phyloP scores from a whole-genome alignment of 2,797 vertebrate species.

The Hypotaenidia okinawae region DNA sequence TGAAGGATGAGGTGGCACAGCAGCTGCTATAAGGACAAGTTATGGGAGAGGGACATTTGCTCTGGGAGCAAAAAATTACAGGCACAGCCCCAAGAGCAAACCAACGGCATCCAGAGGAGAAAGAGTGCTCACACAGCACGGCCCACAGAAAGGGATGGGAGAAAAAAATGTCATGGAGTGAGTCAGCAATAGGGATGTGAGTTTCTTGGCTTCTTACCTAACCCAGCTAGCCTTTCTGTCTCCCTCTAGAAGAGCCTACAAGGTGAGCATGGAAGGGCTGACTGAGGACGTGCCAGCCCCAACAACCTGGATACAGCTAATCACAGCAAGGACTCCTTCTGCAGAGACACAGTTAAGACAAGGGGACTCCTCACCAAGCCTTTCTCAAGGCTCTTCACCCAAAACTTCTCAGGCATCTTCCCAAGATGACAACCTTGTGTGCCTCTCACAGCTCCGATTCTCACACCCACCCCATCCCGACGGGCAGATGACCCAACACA shows the following conservation, averaged over 20 bases:
- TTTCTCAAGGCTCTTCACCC: background rate
- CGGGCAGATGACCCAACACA: fast-evolving
- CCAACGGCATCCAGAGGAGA: fast-evolving
- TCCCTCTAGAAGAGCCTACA: background rate
- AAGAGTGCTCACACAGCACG: background rate
- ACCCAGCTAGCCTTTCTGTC: background rate
- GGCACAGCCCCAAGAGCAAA: background rate
- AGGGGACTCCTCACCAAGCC: background rate
- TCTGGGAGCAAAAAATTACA: background rate
- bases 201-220: background rate
- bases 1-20: background rate
- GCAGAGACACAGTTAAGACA: background rate
- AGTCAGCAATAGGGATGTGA: background rate
- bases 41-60: background rate
- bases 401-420: background rate
- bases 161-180: background rate
- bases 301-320: background rate
- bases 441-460: background rate
- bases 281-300: fast-evolving
- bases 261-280: fast-evolving
- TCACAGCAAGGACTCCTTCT: background rate
- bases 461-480: fast-evolving
- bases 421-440: background rate
- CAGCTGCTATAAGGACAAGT: fast-evolving
- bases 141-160: background rate